Percentiles rank a stretch among this genome's conserved stretches.
Conservation (phyloP, 2,888 invertebrate species). For the Synanthedon formicaeformis region DNA sequence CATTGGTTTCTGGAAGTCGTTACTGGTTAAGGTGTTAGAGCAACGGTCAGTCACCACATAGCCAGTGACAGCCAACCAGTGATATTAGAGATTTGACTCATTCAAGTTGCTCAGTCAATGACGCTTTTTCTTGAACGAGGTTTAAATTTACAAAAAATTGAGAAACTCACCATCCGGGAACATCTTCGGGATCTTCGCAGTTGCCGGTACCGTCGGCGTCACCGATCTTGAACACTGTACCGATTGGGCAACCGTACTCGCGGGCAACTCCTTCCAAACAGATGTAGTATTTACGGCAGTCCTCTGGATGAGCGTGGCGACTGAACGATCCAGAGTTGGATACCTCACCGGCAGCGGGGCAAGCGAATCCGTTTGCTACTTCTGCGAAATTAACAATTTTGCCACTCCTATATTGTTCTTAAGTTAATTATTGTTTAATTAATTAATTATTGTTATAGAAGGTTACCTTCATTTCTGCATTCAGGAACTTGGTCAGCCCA, state of each 20-base stretch:
- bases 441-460: too few species aligned
- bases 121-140: slow-evolving; percentile 40
- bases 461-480: slow-evolving; percentile 86
- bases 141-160: background rate
- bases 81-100: slow-evolving; percentile 35
- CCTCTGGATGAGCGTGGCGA: slow-evolving; percentile 93
- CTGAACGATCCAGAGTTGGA: slow-evolving; percentile 90
- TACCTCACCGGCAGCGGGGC: slow-evolving; percentile 86
- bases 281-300: slow-evolving; percentile 95
- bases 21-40: slow-evolving; percentile 40
- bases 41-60: slow-evolving; percentile 35
- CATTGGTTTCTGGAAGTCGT: slow-evolving; percentile 44
- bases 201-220: slow-evolving; percentile 90
- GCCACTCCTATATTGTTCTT: too few species aligned
- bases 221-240: slow-evolving; percentile 95
- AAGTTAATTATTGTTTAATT: too few species aligned
- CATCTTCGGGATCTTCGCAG: slow-evolving; percentile 95
- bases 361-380: slow-evolving; percentile 90
- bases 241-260: slow-evolving; percentile 95
- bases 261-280: slow-evolving; percentile 91
- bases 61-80: slow-evolving; percentile 42
- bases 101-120: slow-evolving; percentile 40
- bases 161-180: slow-evolving; percentile 91
- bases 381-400: slow-evolving; percentile 68
- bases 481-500: slow-evolving; percentile 96